Percentiles rank a stretch among this genome's conserved stretches.
phyloP scores from a whole-genome alignment of 2,797 vertebrate species.

The Serranus cabrilla region DNA sequence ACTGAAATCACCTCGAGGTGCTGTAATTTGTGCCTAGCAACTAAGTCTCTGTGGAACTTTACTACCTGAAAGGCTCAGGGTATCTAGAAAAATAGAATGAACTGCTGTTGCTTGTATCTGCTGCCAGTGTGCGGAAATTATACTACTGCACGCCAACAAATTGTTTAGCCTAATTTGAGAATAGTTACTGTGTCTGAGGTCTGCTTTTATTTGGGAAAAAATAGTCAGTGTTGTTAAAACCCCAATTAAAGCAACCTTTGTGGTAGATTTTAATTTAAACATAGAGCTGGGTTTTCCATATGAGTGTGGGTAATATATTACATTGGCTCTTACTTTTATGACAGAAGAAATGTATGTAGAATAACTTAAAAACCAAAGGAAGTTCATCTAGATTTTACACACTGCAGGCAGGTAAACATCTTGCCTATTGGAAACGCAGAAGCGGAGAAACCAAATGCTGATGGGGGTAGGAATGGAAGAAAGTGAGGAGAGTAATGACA shows the following conservation, averaged over 20 bases:
- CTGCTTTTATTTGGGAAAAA: constrained; percentile 67
- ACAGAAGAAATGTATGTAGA: constrained; percentile 1
- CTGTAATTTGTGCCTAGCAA: constrained; percentile 47
- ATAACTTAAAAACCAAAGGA: constrained; percentile 12
- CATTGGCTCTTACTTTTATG: constrained; percentile 31
- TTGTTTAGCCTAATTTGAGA: constrained; percentile 57
- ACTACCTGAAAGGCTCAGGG: constrained; percentile 35
- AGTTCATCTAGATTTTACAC: constrained; percentile 10
- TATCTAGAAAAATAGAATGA: constrained; percentile 28
- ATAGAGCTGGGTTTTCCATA: constrained; percentile 49
- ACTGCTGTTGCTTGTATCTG: constrained; percentile 38
- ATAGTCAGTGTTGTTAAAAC: constrained; percentile 64
- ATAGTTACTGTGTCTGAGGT: constrained; percentile 70
- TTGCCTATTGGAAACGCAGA: constrained; percentile 15
- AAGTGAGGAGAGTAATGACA: constrained; percentile 15
- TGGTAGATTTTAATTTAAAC: constrained; percentile 58
- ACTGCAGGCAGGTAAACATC: constrained; percentile 25
- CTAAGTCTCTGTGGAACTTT: constrained; percentile 42
- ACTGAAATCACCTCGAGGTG: constrained; percentile 43
- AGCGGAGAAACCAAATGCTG: neutral
- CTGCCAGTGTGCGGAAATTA: constrained; percentile 40
- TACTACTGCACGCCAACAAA: constrained; percentile 44
- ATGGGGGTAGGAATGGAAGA: constrained; percentile 7
- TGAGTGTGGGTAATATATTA: constrained; percentile 23
- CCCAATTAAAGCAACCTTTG: constrained; percentile 61